These are phyloP conservation scores for Napeogenes sylphis DNA, from an alignment of 2,888 invertebrate species.

Conservation along the genomic window DNA sequence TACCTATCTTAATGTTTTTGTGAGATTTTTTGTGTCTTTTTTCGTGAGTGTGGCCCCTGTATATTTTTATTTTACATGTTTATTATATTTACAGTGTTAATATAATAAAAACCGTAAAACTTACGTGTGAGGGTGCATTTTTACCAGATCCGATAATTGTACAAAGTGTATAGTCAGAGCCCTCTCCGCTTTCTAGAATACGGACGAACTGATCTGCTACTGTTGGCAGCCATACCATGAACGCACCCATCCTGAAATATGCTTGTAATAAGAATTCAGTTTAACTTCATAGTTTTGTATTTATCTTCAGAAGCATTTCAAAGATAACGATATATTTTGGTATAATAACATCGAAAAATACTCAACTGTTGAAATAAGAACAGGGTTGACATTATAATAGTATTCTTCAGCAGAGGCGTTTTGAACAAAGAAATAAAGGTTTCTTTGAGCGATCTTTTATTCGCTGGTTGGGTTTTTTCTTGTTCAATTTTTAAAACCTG, in stretches of 20 bases:
- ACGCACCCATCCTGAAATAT: constrained; percentile 36
- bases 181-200: constrained; percentile 49
- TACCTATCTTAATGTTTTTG: too few relatives aligned
- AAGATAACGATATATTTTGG: too few relatives aligned
- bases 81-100: too few relatives aligned
- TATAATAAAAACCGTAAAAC: constrained; percentile 12
- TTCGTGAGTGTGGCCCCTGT: too few relatives aligned
- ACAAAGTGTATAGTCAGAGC: constrained; percentile 49
- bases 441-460: constrained; percentile 35
- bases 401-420: constrained; percentile 70
- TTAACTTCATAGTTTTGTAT: neutral
- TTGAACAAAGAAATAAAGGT: constrained; percentile 74
- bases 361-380: constrained; percentile 79
- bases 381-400: constrained; percentile 66
- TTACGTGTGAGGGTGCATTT: constrained; percentile 32
- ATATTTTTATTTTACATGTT: too few relatives aligned
- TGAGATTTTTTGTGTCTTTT: too few relatives aligned
- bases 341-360: constrained; percentile 5
- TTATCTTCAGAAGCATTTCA: neutral
- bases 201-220: constrained; percentile 54
- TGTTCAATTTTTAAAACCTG: neutral
- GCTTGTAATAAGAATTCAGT: neutral
- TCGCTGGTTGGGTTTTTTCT: constrained; percentile 38
- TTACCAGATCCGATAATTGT: constrained; percentile 42
- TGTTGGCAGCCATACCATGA: constrained; percentile 59